These are phyloP conservation scores for Chrysolina americana DNA, from an alignment of 2,888 invertebrate species.

Conservation along the genomic window DNA sequence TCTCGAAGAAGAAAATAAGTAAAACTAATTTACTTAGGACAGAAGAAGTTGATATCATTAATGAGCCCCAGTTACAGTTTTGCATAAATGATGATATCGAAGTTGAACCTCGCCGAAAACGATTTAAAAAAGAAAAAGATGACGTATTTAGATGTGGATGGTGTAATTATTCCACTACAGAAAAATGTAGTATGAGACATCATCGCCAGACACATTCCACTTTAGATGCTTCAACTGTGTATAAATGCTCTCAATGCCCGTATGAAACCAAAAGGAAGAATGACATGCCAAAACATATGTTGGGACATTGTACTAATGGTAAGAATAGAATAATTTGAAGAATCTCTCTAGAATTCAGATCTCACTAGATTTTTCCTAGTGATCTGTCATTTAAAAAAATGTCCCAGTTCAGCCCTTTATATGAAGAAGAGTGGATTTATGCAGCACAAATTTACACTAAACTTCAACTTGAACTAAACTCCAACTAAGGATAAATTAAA, in stretches of 20 bases:
- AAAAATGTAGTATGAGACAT: slow-evolving; percentile 34
- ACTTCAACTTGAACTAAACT: no score
- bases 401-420: no score
- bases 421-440: no score
- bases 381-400: no score
- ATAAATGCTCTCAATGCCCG: slow-evolving; percentile 52
- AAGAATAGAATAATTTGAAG: slow-evolving; percentile 14
- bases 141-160: slow-evolving; percentile 4
- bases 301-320: slow-evolving; percentile 54
- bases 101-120: neutral
- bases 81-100: neutral
- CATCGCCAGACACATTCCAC: slow-evolving; percentile 39
- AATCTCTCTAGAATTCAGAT: no score
- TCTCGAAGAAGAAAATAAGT: slow-evolving; percentile 1
- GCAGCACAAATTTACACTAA: no score
- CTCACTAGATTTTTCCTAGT: no score
- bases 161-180: slow-evolving; percentile 21
- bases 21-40: neutral
- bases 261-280: slow-evolving; percentile 57
- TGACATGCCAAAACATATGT: slow-evolving; percentile 56
- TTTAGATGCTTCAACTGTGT: slow-evolving; percentile 41
- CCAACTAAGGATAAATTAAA: no score
- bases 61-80: slow-evolving; percentile 22
- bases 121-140: neutral
- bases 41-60: slow-evolving; percentile 10